Conservation (phyloP, 2,113 vertebrate genomes). For the Nansenia antarctica region DNA sequence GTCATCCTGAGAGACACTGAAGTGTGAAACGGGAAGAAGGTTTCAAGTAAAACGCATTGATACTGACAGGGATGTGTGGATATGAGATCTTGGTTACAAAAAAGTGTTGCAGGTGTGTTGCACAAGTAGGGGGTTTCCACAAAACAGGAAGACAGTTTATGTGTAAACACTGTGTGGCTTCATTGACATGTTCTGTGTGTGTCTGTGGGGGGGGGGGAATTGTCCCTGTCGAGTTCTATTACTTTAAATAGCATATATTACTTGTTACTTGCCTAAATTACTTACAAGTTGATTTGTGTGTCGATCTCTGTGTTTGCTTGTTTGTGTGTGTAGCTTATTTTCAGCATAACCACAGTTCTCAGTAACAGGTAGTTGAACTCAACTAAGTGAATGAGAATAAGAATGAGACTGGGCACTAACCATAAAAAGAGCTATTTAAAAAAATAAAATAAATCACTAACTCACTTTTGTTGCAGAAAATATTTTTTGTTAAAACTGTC, state of each 20-base stretch:
- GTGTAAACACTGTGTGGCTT: too few species aligned
- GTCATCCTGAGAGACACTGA: conserved; percentile 51
- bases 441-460: neutral
- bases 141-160: neutral
- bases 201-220: too few species aligned
- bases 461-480: neutral
- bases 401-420: neutral
- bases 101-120: too few species aligned
- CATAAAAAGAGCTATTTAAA: neutral
- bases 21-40: conserved; percentile 1
- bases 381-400: neutral
- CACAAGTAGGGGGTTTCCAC: neutral
- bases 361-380: too few species aligned
- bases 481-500: neutral
- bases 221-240: too few species aligned
- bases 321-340: neutral
- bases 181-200: too few species aligned
- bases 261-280: too few species aligned
- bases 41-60: neutral
- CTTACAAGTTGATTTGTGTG: too few species aligned
- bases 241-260: too few species aligned
- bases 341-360: neutral
- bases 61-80: neutral
- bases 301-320: too few species aligned
- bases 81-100: neutral